Evolutionary conservation across 2,888 invertebrate species (phyloP).

Genomic region (Tinea semifulvella): DNA sequence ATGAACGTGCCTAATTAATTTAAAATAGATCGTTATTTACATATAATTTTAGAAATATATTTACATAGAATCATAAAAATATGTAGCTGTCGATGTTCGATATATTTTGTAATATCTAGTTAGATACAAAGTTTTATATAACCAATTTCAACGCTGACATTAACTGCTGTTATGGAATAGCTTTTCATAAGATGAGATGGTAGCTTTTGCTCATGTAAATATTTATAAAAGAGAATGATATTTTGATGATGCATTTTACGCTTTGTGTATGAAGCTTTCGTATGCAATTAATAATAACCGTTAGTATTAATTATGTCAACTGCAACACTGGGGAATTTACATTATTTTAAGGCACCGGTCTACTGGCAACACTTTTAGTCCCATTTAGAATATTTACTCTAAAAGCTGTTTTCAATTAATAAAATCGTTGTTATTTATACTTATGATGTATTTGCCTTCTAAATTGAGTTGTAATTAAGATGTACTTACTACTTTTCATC

Average conservation of each 20-base stretch:
- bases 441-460: slow-evolving; percentile 11
- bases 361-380: background rate
- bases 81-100: background rate
- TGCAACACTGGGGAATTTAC: background rate
- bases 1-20: slow-evolving; percentile 10
- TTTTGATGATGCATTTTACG: slow-evolving; percentile 2
- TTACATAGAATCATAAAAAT: background rate
- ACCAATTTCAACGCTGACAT: background rate
- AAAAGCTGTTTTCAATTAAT: slow-evolving; percentile 1
- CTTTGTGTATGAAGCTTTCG: slow-evolving; percentile 8
- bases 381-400: background rate
- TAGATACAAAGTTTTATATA: background rate
- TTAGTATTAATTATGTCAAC: background rate
- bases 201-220: background rate
- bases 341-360: background rate
- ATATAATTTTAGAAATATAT: slow-evolving; percentile 4
- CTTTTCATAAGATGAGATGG: background rate
- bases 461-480: slow-evolving; percentile 7
- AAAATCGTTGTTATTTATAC: slow-evolving; percentile 9
- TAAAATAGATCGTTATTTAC: background rate
- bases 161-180: background rate
- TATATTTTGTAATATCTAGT: slow-evolving; percentile 3
- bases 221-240: slow-evolving; percentile 4
- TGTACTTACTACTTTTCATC: slow-evolving; percentile 1
- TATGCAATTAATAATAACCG: slow-evolving; percentile 1